These are phyloP conservation scores for Brachionus rotundiformis DNA, from an alignment of 1,140 invertebrate species.

Conservation along the genomic window DNA sequence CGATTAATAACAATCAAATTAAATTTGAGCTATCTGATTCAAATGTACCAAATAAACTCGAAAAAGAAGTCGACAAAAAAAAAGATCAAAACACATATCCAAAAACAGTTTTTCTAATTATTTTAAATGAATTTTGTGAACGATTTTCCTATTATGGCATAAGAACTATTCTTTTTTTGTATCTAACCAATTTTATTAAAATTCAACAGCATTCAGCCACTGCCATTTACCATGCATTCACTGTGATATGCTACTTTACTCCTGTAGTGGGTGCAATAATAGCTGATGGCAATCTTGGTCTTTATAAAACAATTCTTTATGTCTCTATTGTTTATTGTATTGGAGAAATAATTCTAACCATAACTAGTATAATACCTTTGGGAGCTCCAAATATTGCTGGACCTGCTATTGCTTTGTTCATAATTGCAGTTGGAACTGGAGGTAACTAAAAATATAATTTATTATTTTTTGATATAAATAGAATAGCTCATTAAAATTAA, in stretches of 20 bases:
- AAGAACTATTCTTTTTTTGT: slow-evolving; percentile 65
- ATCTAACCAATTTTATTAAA: slow-evolving; percentile 60
- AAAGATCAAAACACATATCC: slow-evolving; percentile 19
- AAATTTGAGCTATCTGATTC: not conserved
- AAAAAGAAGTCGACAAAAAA: not conserved
- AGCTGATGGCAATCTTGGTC: slow-evolving; percentile 82
- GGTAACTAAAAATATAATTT: slow-evolving; percentile 64
- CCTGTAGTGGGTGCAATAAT: slow-evolving; percentile 82
- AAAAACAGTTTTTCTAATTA: slow-evolving; percentile 71
- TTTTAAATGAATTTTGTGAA: slow-evolving; percentile 94
- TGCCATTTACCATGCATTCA: slow-evolving; percentile 79
- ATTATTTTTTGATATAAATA: not conserved
- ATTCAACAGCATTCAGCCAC: slow-evolving; percentile 73
- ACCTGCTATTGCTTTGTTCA: slow-evolving; percentile 58
- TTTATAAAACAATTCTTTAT: slow-evolving; percentile 83
- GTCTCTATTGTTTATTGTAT: slow-evolving; percentile 81
- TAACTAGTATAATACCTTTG: slow-evolving; percentile 68
- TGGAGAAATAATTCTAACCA: slow-evolving; percentile 78
- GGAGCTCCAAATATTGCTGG: slow-evolving; percentile 66
- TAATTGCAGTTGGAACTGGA: slow-evolving; percentile 64
- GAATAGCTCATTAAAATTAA: not conserved
- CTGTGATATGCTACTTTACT: slow-evolving; percentile 80
- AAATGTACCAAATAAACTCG: not conserved
- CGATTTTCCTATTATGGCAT: slow-evolving; percentile 93
- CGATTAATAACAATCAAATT: not conserved